Conservation (phyloP, 2,888 invertebrate genomes). For the Andrena hattorfiana region DNA sequence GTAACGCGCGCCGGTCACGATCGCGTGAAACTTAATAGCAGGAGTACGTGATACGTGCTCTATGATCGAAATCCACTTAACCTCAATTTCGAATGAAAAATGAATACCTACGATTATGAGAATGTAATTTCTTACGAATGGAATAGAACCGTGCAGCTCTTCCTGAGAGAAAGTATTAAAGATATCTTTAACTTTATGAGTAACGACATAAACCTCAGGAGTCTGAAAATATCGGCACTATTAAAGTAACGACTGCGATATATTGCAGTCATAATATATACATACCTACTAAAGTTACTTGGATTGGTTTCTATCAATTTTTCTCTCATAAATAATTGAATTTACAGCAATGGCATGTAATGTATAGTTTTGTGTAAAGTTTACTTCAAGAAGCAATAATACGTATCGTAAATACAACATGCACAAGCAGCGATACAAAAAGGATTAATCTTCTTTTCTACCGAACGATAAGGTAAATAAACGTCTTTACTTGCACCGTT, state of each 20-base stretch:
- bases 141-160: conserved; percentile 18
- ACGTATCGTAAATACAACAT: conserved; percentile 24
- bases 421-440: conserved; percentile 33
- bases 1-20: conserved; percentile 8
- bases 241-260: conserved; percentile 22
- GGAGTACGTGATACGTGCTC: background rate
- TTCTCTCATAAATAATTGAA: conserved; percentile 18
- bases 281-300: conserved; percentile 5
- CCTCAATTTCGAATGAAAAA: conserved; percentile 62
- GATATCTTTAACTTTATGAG: conserved; percentile 8
- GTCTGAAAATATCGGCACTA: conserved; percentile 22
- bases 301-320: conserved; percentile 27
- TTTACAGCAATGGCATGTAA: conserved; percentile 30
- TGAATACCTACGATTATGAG: conserved; percentile 51
- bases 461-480: conserved; percentile 39
- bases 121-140: conserved; percentile 38
- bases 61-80: conserved; percentile 53
- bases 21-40: conserved; percentile 10
- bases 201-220: conserved; percentile 22
- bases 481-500: background rate
- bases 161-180: conserved; percentile 14
- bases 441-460: conserved; percentile 23
- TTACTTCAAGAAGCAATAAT: background rate
- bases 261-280: conserved; percentile 29
- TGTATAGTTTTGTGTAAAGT: conserved; percentile 12